phyloP scores from a whole-genome alignment of 2,797 vertebrate genomes.

The Ataeniobius toweri region DNA sequence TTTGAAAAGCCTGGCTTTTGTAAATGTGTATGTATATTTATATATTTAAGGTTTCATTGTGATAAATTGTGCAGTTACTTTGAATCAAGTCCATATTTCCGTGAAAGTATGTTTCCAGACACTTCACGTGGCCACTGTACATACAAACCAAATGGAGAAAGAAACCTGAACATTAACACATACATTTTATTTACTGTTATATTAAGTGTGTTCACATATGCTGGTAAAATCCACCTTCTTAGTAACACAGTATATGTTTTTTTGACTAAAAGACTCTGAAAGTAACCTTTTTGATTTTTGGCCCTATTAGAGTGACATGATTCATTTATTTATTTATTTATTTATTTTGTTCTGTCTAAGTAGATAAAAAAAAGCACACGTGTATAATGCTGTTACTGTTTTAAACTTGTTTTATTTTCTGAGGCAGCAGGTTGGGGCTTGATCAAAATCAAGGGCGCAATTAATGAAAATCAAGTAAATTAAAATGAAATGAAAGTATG shows the following conservation, averaged over 20 bases:
- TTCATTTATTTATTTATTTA: slow-evolving; percentile 37
- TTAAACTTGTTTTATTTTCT: slow-evolving; percentile 50
- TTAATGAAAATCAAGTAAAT: neutral
- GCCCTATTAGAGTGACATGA: neutral
- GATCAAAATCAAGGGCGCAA: neutral
- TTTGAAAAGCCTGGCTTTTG: slow-evolving; percentile 81
- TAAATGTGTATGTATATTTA: slow-evolving; percentile 80
- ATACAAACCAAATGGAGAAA: slow-evolving; percentile 53
- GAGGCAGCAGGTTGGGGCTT: slow-evolving; percentile 41
- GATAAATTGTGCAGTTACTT: slow-evolving; percentile 66
- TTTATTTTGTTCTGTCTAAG: slow-evolving; percentile 52
- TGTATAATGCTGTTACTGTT: slow-evolving; percentile 62
- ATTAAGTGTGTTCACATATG: slow-evolving; percentile 59
- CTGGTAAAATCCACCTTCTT: slow-evolving; percentile 39
- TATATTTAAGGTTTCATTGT: slow-evolving; percentile 71
- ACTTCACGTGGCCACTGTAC: slow-evolving; percentile 62
- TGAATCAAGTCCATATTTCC: slow-evolving; percentile 70
- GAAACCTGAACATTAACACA: slow-evolving; percentile 40
- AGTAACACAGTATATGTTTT: slow-evolving; percentile 50
- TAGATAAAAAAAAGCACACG: slow-evolving; percentile 70
- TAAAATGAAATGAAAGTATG: neutral
- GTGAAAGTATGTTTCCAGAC: slow-evolving; percentile 67
- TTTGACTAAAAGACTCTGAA: slow-evolving; percentile 48
- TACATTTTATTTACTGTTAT: slow-evolving; percentile 54
- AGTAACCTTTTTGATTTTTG: slow-evolving; percentile 32